Percentiles rank a stretch among this genome's conserved stretches.
phyloP scores from a whole-genome alignment of 2,888 invertebrate genomes.

The Lottia gigantea region DNA sequence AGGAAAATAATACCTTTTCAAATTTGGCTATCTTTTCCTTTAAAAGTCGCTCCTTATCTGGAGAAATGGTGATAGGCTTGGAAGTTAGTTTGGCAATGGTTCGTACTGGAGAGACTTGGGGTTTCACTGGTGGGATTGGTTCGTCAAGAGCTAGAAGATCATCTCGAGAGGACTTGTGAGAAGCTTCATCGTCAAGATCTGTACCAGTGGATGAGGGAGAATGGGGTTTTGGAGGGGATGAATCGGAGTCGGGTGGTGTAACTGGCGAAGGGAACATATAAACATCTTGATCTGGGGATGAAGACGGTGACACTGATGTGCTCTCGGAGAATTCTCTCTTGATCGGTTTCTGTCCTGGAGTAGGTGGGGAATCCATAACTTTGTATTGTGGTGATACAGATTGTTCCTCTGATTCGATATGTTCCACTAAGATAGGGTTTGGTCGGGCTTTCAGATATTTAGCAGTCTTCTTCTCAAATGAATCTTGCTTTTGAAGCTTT shows the following conservation, averaged over 20 bases:
- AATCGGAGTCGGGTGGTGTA: conserved; percentile 61
- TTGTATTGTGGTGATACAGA: conserved; percentile 59
- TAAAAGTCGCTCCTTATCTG: conserved; percentile 1
- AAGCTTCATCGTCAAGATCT: conserved; percentile 45
- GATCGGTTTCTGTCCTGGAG: conserved; percentile 56
- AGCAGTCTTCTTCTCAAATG: conserved; percentile 49
- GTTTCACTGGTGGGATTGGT: neutral
- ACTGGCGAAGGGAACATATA: conserved; percentile 63
- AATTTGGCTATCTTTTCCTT: conserved; percentile 28
- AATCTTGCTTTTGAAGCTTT: conserved; percentile 42
- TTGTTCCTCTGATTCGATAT: conserved; percentile 54
- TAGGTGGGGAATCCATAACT: conserved; percentile 62
- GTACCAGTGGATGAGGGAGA: conserved; percentile 61
- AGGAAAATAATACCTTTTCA: conserved; percentile 33
- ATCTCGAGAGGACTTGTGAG: conserved; percentile 20
- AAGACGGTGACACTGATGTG: conserved; percentile 57
- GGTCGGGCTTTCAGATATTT: conserved; percentile 59
- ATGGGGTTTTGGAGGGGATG: conserved; percentile 63
- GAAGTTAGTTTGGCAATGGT: conserved; percentile 16
- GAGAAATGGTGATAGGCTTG: conserved; percentile 4
- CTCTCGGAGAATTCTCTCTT: conserved; percentile 60
- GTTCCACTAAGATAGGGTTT: conserved; percentile 50
- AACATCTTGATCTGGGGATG: conserved; percentile 56
- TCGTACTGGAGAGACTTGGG: neutral
- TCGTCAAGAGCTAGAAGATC: conserved; percentile 21